These are phyloP conservation scores for Zaprionus nigranus DNA, from an alignment of 1,140 invertebrate species.

Conservation along the genomic window DNA sequence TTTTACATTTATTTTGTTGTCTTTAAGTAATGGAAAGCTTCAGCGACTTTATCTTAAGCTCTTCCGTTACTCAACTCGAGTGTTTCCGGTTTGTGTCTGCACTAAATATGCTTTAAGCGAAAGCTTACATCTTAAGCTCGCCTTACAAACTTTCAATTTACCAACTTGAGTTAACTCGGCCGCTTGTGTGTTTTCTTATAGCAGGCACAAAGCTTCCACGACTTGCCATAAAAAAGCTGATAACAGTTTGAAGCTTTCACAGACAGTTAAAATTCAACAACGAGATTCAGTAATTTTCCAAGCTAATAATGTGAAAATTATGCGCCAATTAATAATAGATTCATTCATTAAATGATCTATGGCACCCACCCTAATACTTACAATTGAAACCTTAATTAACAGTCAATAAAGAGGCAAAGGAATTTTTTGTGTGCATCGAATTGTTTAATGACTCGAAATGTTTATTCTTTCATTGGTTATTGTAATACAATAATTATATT, in stretches of 20 bases:
- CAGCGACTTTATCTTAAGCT: constrained; percentile 46
- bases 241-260: constrained; percentile 9
- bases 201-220: constrained; percentile 14
- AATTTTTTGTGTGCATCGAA: constrained; percentile 40
- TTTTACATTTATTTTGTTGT: constrained; percentile 20
- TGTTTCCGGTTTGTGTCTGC: constrained; percentile 59
- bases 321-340: constrained; percentile 12
- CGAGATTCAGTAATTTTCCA: not conserved
- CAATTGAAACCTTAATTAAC: constrained; percentile 52
- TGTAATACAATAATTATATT: constrained; percentile 76
- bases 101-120: constrained; percentile 16
- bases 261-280: constrained; percentile 11
- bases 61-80: constrained; percentile 14
- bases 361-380: constrained; percentile 22
- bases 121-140: constrained; percentile 41
- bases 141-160: constrained; percentile 11
- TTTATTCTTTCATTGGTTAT: constrained; percentile 67
- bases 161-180: not conserved
- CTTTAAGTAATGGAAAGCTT: constrained; percentile 51
- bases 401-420: not conserved
- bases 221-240: constrained; percentile 6
- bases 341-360: constrained; percentile 2
- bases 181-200: constrained; percentile 18
- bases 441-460: constrained; percentile 76
- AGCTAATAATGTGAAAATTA: constrained; percentile 33